phyloP scores from a whole-genome alignment of 23 tunicate species.

The Ciona savignyi region DNA sequence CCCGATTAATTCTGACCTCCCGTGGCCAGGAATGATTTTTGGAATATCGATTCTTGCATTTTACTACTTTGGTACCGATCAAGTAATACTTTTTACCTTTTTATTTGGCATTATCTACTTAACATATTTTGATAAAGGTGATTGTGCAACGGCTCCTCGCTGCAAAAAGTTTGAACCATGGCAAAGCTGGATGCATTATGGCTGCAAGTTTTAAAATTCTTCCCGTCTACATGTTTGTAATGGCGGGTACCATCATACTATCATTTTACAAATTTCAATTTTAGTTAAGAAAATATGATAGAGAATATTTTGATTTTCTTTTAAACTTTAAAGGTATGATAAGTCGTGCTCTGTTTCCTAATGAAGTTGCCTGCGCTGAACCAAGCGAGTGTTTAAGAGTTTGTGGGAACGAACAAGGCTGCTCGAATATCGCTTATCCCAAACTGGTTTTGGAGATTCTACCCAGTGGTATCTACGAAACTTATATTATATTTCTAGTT shows the following conservation, averaged over 20 bases:
- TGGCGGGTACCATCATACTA: slow-evolving; percentile 38
- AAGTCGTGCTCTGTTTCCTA: slow-evolving; percentile 59
- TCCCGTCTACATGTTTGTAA: slow-evolving; percentile 83
- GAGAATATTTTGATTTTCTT: not conserved
- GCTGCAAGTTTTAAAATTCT: slow-evolving; percentile 63
- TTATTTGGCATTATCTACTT: no score
- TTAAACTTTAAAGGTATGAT: slow-evolving; percentile 30
- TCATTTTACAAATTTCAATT: not conserved
- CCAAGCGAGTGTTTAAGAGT: slow-evolving; percentile 35
- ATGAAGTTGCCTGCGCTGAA: slow-evolving; percentile 80
- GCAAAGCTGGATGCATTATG: slow-evolving; percentile 62
- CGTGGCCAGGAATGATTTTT: slow-evolving; percentile 77
- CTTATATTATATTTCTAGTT: not conserved
- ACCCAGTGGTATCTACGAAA: slow-evolving; percentile 44
- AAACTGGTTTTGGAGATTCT: slow-evolving; percentile 68
- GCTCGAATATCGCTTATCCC: slow-evolving; percentile 95
- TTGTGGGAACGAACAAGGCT: slow-evolving; percentile 70
- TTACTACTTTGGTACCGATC: slow-evolving; percentile 77
- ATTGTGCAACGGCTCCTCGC: slow-evolving; percentile 74
- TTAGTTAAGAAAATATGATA: no score
- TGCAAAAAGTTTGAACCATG: slow-evolving; percentile 50
- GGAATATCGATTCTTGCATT: slow-evolving; percentile 60
- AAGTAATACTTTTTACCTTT: no score
- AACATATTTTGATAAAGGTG: slow-evolving; percentile 30
- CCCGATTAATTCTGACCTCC: slow-evolving; percentile 69